phyloP scores from a whole-genome alignment of 2,888 invertebrate genomes.

The Brachyopa scutellaris region DNA sequence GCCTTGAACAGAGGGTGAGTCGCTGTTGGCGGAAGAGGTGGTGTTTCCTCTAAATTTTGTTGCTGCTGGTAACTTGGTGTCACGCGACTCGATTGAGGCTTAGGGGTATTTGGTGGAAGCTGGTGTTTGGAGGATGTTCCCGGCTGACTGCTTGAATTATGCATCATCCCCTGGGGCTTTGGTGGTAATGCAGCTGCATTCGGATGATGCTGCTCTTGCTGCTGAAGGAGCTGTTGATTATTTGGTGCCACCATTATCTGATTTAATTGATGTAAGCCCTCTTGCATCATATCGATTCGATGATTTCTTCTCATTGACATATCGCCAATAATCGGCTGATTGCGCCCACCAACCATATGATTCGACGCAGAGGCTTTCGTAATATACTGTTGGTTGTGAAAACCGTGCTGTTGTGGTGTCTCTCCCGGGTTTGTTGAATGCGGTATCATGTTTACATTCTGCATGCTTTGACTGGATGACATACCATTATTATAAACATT shows the following conservation, averaged over 20 bases:
- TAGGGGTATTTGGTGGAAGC: not conserved
- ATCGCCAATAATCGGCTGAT: constrained; percentile 24
- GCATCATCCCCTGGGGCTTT: constrained; percentile 8
- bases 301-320: constrained; percentile 75
- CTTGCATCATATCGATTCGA: constrained; percentile 72
- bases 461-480: constrained; percentile 81
- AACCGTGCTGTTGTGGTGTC: constrained; percentile 21
- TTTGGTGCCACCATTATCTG: constrained; percentile 86
- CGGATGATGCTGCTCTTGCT: constrained; percentile 43
- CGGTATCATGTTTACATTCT: constrained; percentile 80
- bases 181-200: constrained; percentile 2
- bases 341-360: constrained; percentile 29
- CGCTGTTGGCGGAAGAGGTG: constrained; percentile 87
- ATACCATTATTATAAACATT: constrained; percentile 74
- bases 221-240: constrained; percentile 69
- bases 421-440: constrained; percentile 30
- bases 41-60: constrained; percentile 79
- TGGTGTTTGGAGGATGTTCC: constrained; percentile 29
- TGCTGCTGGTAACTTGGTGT: constrained; percentile 72
- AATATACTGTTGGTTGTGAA: constrained; percentile 54
- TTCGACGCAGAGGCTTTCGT: constrained; percentile 10
- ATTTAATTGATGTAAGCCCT: constrained; percentile 74
- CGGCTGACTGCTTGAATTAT: not conserved
- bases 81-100: constrained; percentile 12
- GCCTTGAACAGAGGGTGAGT: constrained; percentile 87